Evolutionary conservation across 2,113 vertebrate genomes (phyloP).

Genomic region (Pollachius pollachius): DNA sequence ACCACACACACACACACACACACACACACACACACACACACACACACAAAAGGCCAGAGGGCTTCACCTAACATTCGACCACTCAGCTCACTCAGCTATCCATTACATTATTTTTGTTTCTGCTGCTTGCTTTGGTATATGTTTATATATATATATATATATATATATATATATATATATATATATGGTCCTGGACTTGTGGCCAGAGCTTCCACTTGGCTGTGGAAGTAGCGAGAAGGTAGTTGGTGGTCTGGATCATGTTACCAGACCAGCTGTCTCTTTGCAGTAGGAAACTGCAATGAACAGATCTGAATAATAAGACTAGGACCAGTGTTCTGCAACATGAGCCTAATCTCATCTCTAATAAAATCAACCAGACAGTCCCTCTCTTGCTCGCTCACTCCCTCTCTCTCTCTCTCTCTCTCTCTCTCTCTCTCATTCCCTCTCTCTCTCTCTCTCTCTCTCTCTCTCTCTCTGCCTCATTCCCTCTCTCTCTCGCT

Average conservation of each 20-base stretch:
- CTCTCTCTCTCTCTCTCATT: too few species aligned
- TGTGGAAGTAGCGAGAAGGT: constrained; percentile 39
- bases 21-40: too few species aligned
- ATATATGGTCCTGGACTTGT: neutral
- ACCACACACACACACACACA: too few species aligned
- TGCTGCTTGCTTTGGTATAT: constrained; percentile 2
- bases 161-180: constrained; percentile 4
- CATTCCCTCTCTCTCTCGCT: too few species aligned
- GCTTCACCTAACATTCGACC: constrained; percentile 61
- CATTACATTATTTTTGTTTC: constrained; percentile 22
- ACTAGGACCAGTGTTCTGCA: constrained; percentile 47
- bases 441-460: too few species aligned
- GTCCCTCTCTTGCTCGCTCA: constrained; percentile 2
- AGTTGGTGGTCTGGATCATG: constrained; percentile 60
- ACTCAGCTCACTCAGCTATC: constrained; percentile 39
- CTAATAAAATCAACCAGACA: constrained; percentile 59
- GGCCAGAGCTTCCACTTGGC: constrained; percentile 33
- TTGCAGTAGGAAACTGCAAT: constrained; percentile 50
- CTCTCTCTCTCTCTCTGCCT: too few species aligned
- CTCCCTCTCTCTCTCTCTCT: constrained; percentile 39
- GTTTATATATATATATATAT: neutral
- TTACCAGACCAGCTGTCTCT: constrained; percentile 65
- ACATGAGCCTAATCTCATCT: constrained; percentile 61
- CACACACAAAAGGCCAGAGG: constrained; percentile 46
- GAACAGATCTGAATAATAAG: constrained; percentile 54